Conservation (phyloP, 1,140 invertebrate genomes). For the Lepidurus arcticus region DNA sequence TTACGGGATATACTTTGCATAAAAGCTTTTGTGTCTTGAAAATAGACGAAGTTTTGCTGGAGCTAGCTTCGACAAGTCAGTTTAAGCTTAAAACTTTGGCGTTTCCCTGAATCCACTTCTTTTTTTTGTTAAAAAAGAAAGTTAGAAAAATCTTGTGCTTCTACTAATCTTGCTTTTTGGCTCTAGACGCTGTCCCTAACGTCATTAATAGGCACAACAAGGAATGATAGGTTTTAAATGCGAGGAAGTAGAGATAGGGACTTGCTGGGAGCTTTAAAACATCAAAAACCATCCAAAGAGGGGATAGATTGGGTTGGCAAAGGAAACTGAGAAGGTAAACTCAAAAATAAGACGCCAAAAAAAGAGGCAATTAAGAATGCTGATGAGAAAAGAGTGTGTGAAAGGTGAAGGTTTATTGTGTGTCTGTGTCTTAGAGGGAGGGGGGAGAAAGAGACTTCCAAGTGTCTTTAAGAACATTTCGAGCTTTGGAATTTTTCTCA, state of each 20-base stretch:
- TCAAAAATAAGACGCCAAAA: neutral
- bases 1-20: constrained; percentile 11
- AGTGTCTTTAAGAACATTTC: neutral
- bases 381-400: constrained; percentile 19
- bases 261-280: neutral
- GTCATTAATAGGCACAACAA: neutral
- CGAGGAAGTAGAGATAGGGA: too few relatives aligned
- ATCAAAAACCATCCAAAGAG: neutral
- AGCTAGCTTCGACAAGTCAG: neutral
- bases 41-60: neutral
- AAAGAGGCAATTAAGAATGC: constrained; percentile 19
- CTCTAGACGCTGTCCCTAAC: neutral
- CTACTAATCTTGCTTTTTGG: too few relatives aligned
- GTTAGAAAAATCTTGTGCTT: too few relatives aligned
- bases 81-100: neutral
- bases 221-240: neutral
- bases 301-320: neutral
- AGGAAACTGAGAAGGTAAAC: neutral
- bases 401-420: constrained; percentile 2
- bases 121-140: neutral
- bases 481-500: constrained; percentile 15
- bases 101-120: neutral
- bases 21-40: neutral
- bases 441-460: neutral
- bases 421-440: neutral